Evolutionary conservation across 2,888 invertebrate genomes (phyloP).

Genomic region (Oscheius myriophilus): DNA sequence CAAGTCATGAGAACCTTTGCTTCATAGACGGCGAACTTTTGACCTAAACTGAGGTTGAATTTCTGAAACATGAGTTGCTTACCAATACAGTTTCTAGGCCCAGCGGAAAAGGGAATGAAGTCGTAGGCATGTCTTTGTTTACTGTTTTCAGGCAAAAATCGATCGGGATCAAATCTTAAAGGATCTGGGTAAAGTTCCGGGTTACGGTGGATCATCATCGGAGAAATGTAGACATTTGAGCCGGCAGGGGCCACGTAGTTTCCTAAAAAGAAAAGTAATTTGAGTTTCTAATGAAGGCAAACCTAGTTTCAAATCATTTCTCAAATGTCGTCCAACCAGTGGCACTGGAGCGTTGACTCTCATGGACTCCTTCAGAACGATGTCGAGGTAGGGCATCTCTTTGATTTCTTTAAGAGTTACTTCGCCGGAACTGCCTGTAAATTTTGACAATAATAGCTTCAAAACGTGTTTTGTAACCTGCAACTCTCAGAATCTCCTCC

Average conservation of each 20-base stretch:
- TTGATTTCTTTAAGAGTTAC: conserved; percentile 68
- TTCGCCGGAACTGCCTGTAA: conserved; percentile 39
- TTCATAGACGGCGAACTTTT: too few species aligned
- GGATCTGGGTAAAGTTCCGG: too few species aligned
- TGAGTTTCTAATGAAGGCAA: not conserved
- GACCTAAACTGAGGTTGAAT: too few species aligned
- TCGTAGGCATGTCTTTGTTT: too few species aligned
- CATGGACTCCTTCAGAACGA: conserved; percentile 65
- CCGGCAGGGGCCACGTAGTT: conserved; percentile 36
- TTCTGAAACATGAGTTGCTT: too few species aligned
- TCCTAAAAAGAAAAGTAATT: conserved; percentile 29
- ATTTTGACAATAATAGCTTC: too few species aligned
- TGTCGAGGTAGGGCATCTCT: conserved; percentile 64
- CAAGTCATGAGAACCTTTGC: too few species aligned
- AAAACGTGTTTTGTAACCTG: too few species aligned
- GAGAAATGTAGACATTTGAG: conserved; percentile 34
- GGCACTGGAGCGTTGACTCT: conserved; percentile 53
- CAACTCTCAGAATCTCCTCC: conserved; percentile 34
- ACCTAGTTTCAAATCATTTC: conserved; percentile 50
- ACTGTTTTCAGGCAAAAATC: too few species aligned
- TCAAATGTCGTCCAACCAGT: conserved; percentile 43
- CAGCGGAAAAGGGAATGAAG: too few species aligned
- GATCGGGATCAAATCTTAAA: too few species aligned
- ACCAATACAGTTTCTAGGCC: too few species aligned
- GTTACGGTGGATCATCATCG: conserved; percentile 36